A percentile compares a stretch with the other conserved stretches of the same genome.
Conservation (phyloP, 2,113 vertebrate genomes). For the Halcyon senegalensis region DNA sequence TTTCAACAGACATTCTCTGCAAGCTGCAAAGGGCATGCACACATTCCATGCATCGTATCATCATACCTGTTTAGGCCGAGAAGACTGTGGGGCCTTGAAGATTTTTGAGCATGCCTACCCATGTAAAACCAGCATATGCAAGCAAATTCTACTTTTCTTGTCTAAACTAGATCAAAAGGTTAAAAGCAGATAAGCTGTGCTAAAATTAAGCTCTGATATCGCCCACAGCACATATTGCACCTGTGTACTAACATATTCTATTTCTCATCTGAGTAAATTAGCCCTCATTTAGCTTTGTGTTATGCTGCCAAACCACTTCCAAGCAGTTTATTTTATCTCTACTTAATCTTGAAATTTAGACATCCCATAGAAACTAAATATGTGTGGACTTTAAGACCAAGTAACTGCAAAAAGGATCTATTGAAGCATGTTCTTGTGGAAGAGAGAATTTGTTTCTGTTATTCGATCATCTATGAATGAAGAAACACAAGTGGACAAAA, state of each 20-base stretch:
- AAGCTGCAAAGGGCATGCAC: not conserved
- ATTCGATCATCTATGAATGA: not conserved
- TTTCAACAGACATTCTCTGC: not conserved
- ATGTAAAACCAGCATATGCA: not conserved
- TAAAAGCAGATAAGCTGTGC: not conserved
- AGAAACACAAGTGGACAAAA: not conserved
- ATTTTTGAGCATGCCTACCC: not conserved
- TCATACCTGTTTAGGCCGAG: not conserved
- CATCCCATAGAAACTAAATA: not conserved
- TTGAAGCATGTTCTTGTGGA: not conserved
- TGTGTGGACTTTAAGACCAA: not conserved
- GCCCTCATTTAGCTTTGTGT: not conserved
- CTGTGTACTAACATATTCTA: not conserved
- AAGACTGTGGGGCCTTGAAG: not conserved
- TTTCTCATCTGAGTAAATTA: conserved; percentile 41
- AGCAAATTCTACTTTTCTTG: not conserved
- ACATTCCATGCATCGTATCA: not conserved
- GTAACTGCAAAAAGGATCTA: not conserved
- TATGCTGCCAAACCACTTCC: conserved; percentile 9
- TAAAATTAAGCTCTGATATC: not conserved
- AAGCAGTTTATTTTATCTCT: conserved; percentile 13
- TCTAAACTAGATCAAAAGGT: not conserved
- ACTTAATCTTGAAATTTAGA: conserved; percentile 15
- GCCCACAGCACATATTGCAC: not conserved
- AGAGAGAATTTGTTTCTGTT: not conserved